Evolutionary conservation across 2,888 invertebrate species (phyloP).

Genomic region (Scaptomyza cyrtandrae): DNA sequence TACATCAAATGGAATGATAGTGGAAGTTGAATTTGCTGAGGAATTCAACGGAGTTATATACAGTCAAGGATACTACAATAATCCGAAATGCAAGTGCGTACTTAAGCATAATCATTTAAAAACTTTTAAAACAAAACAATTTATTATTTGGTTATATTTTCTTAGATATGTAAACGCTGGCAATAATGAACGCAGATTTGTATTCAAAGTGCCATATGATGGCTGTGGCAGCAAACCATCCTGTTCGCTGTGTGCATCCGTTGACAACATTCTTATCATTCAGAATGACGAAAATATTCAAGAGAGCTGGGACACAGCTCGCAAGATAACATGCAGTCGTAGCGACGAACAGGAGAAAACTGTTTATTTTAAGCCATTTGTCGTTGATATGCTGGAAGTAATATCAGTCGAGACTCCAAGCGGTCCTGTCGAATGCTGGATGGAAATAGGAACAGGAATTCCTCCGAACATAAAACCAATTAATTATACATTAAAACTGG

Average conservation of each 20-base stretch:
- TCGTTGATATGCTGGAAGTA: conserved; percentile 89
- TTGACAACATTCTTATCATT: conserved; percentile 89
- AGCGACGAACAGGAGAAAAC: conserved; percentile 83
- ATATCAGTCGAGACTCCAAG: conserved; percentile 88
- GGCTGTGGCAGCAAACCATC: conserved; percentile 88
- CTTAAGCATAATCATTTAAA: background rate
- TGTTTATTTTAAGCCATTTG: conserved; percentile 86
- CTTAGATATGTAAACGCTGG: conserved; percentile 87
- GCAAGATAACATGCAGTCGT: conserved; percentile 86
- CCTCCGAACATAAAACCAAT: conserved; percentile 88
- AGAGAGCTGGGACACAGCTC: conserved; percentile 88
- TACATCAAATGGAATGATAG: conserved; percentile 86
- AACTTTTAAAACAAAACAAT: background rate
- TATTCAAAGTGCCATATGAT: conserved; percentile 88
- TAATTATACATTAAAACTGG: conserved; percentile 88
- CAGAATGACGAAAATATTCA: conserved; percentile 89
- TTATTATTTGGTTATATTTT: background rate
- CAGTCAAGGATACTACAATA: conserved; percentile 88
- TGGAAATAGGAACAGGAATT: conserved; percentile 90
- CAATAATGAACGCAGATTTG: conserved; percentile 86
- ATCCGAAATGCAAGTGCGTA: conserved; percentile 87
- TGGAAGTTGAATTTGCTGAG: conserved; percentile 88
- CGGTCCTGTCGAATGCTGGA: conserved; percentile 90
- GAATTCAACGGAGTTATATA: conserved; percentile 89
- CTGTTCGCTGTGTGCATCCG: conserved; percentile 87